phyloP scores from a whole-genome alignment of 2,888 invertebrate species.

The Mactromeris polynyma region DNA sequence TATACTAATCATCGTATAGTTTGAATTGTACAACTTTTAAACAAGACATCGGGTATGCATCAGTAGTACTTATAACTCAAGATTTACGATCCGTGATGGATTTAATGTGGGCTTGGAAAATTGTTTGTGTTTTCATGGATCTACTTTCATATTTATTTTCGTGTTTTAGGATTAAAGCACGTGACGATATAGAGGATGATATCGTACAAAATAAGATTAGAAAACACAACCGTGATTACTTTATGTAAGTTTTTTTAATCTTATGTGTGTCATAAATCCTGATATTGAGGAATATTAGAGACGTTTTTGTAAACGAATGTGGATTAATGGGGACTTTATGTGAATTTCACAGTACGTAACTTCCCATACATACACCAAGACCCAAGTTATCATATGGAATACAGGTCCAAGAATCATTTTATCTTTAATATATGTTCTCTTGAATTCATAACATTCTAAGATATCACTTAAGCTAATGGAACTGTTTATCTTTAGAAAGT shows the following conservation, averaged over 20 bases:
- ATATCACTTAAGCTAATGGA: not conserved
- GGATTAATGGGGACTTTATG: too few relatives aligned
- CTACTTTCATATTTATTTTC: constrained; percentile 50
- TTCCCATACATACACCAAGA: too few relatives aligned
- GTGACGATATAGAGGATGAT: constrained; percentile 33
- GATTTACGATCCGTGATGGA: constrained; percentile 27
- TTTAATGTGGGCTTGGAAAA: constrained; percentile 44
- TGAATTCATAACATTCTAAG: not conserved
- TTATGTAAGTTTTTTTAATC: constrained; percentile 67
- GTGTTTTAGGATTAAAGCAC: constrained; percentile 60
- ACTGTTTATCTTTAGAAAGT: not conserved
- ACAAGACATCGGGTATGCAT: too few relatives aligned
- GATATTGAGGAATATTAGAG: too few relatives aligned
- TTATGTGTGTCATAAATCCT: too few relatives aligned
- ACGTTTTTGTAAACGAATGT: too few relatives aligned
- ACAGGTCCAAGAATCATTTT: not conserved
- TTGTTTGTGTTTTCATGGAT: constrained; percentile 49
- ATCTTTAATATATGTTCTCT: not conserved
- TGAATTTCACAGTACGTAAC: too few relatives aligned
- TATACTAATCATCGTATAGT: too few relatives aligned
- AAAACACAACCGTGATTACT: constrained; percentile 69
- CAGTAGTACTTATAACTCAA: too few relatives aligned
- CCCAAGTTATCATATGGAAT: too few relatives aligned
- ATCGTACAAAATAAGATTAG: constrained; percentile 35
- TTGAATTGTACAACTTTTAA: too few relatives aligned